These are phyloP conservation scores for Lucinisca nassula DNA, from an alignment of 2,888 invertebrate genomes.

Conservation along the genomic window DNA sequence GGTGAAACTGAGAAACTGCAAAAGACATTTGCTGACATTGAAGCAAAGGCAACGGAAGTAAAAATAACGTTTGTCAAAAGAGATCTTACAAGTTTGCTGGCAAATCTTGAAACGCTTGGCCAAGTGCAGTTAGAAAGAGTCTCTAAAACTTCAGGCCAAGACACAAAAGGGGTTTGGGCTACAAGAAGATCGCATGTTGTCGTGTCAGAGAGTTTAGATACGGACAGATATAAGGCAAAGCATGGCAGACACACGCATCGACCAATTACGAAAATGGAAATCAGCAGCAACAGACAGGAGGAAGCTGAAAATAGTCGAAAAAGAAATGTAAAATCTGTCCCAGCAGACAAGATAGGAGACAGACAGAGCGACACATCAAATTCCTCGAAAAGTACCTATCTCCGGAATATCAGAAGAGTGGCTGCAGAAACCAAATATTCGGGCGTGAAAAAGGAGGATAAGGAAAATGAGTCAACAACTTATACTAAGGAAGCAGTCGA, in stretches of 20 bases:
- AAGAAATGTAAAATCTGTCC: neutral
- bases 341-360: neutral
- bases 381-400: neutral
- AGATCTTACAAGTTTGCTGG: neutral
- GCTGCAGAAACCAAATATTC: slow-evolving; percentile 1
- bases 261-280: neutral
- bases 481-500: neutral
- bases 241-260: neutral
- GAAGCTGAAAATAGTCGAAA: neutral
- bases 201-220: neutral
- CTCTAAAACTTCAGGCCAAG: neutral
- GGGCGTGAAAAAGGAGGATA: neutral
- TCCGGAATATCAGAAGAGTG: neutral
- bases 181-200: neutral
- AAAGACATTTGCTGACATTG: neutral
- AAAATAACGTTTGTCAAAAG: neutral
- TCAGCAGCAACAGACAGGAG: neutral
- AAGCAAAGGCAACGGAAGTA: neutral
- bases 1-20: neutral
- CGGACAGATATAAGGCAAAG: neutral
- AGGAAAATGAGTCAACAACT: neutral
- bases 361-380: neutral
- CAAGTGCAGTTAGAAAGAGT: neutral
- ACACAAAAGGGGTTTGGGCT: neutral
- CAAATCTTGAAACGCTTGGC: neutral